phyloP scores from a whole-genome alignment of 2,888 invertebrate species.

The Megamerina dolium region DNA sequence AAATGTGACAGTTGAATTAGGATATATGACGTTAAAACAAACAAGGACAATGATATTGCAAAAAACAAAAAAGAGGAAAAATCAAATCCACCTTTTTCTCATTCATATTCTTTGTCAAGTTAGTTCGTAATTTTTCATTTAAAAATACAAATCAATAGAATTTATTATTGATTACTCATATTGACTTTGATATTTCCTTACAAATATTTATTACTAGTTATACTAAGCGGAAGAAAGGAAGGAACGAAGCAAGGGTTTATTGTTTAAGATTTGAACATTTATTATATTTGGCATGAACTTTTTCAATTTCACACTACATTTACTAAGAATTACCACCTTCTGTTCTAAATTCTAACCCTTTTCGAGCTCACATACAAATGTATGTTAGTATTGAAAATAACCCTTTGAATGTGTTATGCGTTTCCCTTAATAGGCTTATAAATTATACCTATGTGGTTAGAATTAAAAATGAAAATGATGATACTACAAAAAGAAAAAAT shows the following conservation, averaged over 20 bases:
- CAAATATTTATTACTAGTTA: no score
- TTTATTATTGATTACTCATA: background rate
- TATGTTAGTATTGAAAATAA: no score
- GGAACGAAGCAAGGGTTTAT: background rate
- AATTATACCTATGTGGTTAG: background rate
- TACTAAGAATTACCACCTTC: conserved; percentile 21
- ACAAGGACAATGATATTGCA: no score
- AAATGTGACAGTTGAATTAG: conserved; percentile 43
- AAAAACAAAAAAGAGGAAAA: no score
- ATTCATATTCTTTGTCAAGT: background rate
- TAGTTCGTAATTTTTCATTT: background rate
- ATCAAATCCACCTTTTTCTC: background rate
- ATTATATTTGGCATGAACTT: background rate
- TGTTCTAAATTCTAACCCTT: conserved; percentile 11
- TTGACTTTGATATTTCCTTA: no score
- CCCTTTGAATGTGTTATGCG: no score
- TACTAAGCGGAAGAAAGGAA: background rate
- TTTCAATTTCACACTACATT: conserved; percentile 42
- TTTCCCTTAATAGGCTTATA: background rate
- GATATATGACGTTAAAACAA: conserved; percentile 24
- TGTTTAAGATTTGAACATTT: background rate
- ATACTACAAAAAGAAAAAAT: no score
- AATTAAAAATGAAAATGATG: background rate
- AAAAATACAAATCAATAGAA: no score
- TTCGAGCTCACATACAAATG: no score